Evolutionary conservation across 2,113 vertebrate species (phyloP).

Genomic region (Tursiops truncatus): DNA sequence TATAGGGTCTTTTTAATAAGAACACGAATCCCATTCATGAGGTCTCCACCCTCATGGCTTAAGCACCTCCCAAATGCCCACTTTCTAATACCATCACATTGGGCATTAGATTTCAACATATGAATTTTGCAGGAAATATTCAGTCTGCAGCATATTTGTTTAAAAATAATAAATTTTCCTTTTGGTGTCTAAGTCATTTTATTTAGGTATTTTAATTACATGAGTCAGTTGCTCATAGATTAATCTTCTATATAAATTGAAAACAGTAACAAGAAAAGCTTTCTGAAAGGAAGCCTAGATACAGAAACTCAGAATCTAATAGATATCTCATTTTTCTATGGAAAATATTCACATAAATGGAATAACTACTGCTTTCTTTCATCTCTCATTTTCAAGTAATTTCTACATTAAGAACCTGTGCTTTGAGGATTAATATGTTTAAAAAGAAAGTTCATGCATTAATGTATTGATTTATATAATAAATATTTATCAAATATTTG

Average conservation of each 20-base stretch:
- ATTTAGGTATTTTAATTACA: background rate
- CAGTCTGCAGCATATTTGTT: background rate
- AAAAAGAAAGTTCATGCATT: background rate
- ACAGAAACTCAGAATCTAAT: background rate
- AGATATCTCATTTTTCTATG: background rate
- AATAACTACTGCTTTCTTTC: background rate
- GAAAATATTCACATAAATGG: background rate
- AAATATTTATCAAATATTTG: background rate
- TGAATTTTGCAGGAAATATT: background rate
- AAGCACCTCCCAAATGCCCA: too few species aligned
- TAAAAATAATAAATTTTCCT: background rate
- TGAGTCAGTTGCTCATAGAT: background rate
- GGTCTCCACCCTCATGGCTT: too few species aligned
- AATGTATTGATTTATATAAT: background rate
- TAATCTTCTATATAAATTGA: background rate
- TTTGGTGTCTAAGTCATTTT: background rate
- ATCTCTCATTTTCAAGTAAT: background rate
- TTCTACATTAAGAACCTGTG: background rate
- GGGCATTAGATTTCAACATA: background rate
- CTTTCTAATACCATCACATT: too few species aligned
- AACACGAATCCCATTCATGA: background rate
- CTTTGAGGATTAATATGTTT: background rate
- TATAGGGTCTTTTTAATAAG: background rate
- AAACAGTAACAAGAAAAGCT: background rate
- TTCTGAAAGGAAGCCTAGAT: background rate